A percentile compares a stretch with the other conserved stretches of the same genome.
Evolutionary conservation across 2,797 vertebrate genomes (phyloP).

Genomic region (Carcharodon carcharias): DNA sequence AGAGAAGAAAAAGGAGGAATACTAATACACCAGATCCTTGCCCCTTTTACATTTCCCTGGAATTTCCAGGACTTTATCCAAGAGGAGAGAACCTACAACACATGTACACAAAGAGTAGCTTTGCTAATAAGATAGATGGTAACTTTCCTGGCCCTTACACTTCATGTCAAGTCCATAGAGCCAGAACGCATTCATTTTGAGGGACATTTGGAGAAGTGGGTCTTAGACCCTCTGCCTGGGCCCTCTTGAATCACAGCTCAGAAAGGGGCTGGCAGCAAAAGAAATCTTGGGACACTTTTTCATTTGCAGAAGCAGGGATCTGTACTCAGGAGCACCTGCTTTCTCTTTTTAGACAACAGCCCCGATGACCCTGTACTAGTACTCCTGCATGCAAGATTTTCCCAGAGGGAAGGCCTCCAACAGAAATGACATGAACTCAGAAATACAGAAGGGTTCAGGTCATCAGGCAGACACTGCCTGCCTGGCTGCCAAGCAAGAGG

Average conservation of each 20-base stretch:
- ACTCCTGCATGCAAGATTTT: neutral
- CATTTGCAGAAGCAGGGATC: neutral
- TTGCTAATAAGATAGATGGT: neutral
- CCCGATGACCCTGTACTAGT: neutral
- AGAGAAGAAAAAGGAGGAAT: neutral
- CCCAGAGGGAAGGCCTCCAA: neutral
- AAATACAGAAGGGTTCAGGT: neutral
- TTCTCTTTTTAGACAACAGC: neutral
- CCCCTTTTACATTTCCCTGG: neutral
- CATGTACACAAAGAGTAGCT: neutral
- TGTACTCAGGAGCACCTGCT: neutral
- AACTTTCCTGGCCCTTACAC: neutral
- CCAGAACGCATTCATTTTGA: neutral
- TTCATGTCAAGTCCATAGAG: neutral
- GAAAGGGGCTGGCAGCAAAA: neutral
- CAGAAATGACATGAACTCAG: neutral
- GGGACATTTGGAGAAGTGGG: neutral
- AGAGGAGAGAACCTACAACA: neutral
- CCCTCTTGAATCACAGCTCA: neutral
- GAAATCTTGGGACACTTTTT: neutral
- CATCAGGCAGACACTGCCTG: neutral
- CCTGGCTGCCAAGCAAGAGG: neutral
- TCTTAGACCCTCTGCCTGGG: neutral
- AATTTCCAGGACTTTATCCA: neutral
- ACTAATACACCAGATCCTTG: neutral